Base-by-base conservation (phyloP, 2,797 vertebrate species). In the Chrosomus eos region DNA sequence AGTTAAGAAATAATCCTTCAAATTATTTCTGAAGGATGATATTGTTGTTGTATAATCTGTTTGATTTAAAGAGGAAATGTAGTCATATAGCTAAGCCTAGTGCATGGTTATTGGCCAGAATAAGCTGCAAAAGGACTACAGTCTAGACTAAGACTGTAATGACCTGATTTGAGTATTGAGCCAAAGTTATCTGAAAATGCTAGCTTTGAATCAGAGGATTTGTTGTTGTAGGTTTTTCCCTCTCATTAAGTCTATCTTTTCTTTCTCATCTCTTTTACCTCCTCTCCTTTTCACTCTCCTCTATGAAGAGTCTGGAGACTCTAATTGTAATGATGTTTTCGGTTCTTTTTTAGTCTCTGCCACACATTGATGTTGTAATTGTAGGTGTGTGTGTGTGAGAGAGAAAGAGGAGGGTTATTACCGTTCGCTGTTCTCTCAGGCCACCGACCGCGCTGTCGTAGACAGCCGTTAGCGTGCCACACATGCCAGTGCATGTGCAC, bases 361-460 rank as follows among this genome's bases (percentile, higher is more conserved):
- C 80, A 84, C 55, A 60, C 31, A 77, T 79, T 67, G 85, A 87
- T 84, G 80, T 76, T 81, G 76, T 91, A 88, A 90, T 86, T 89
- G 88, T 38, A 33, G 33, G 70, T 16, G 51, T 53, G 26, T 10
- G 53, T 1, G 51, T 7, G 40, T 48, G 43, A 26, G 72, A n/a
- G 68, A 33, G 40, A 74, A 73, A 85, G 36, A 23, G 67, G 81
- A 75, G 76, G 81, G 86, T 84, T 87, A 85, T 86, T 87, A 85
- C 83, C 13, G 67, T 73, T 81, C 75, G 58, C 75, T 28, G 19
- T 81, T 86, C 31, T 82, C 18, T 68, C 62, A 81, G 80, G 36
- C 72, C 80, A 74, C 79, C 43, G 28, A 58, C 80, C 14, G 66
- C 1, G 53, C 51, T 48, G 74, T 70, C 51, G 2, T 68, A 68